Evolutionary conservation across 2,797 vertebrate genomes (phyloP).

Genomic region (Kryptolebias ocellatus): DNA sequence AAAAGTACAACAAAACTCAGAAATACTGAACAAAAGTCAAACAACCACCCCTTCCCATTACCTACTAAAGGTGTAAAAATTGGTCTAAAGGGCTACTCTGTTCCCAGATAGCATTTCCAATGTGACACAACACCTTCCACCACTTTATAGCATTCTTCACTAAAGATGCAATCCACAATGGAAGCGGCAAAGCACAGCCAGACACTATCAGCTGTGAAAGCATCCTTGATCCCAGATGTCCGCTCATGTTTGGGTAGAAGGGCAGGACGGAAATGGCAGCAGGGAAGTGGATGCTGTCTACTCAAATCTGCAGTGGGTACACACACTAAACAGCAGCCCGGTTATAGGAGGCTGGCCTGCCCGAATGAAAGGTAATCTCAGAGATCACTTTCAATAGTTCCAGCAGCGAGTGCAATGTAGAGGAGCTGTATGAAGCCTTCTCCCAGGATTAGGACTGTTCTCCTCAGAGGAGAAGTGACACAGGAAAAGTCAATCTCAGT

Average conservation of each 20-base stretch:
- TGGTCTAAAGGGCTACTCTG: not conserved
- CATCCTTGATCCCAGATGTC: conserved; percentile 38
- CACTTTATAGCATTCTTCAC: conserved; percentile 2
- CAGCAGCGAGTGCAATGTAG: conserved; percentile 71
- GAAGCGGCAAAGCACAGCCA: conserved; percentile 10
- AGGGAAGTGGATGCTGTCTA: conserved; percentile 74
- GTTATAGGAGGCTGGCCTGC: conserved; percentile 74
- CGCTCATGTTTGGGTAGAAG: conserved; percentile 68
- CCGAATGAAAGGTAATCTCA: conserved; percentile 85
- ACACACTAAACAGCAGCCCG: conserved; percentile 52
- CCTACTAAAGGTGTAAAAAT: not conserved
- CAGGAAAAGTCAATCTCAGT: conserved; percentile 67
- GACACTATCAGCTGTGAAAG: conserved; percentile 24
- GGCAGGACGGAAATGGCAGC: conserved; percentile 76
- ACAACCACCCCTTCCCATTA: no score
- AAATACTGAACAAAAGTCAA: no score
- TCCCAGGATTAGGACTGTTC: conserved; percentile 80
- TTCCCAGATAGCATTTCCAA: not conserved
- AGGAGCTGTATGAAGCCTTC: conserved; percentile 78
- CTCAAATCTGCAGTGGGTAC: conserved; percentile 77
- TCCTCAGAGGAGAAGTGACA: conserved; percentile 72
- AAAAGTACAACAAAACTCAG: no score
- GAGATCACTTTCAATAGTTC: conserved; percentile 85
- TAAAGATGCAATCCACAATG: conserved; percentile 11
- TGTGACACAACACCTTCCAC: not conserved